Percentiles rank a stretch among this genome's conserved stretches.
phyloP scores from a whole-genome alignment of 92 coral and sea anemone genomes.

The Phymanthus crucifer region DNA sequence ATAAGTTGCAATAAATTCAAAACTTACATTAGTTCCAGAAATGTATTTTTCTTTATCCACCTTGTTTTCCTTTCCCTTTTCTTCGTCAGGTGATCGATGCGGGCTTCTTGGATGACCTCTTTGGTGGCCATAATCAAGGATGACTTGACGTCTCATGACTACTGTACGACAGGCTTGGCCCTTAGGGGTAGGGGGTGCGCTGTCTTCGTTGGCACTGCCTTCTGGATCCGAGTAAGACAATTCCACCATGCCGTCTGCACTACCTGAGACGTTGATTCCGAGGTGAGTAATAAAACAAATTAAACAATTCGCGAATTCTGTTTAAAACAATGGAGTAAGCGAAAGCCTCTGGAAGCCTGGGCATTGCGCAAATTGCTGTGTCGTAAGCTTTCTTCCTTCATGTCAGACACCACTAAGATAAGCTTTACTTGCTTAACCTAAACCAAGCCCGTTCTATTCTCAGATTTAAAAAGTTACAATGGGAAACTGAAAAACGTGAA shows the following conservation, averaged over 20 bases:
- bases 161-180: neutral
- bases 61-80: neutral
- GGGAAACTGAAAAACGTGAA: too few species aligned
- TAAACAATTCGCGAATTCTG: neutral
- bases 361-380: too few species aligned
- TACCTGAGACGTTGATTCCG: neutral
- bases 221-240: constrained; percentile 9
- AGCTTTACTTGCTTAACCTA: too few species aligned
- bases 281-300: neutral
- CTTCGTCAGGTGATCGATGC: neutral
- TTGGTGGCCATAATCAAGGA: constrained; percentile 1
- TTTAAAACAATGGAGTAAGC: too few species aligned
- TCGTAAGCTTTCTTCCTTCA: too few species aligned
- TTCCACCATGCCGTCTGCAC: constrained; percentile 3
- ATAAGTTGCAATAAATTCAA: neutral
- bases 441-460: too few species aligned
- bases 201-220: neutral
- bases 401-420: too few species aligned
- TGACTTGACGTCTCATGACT: constrained; percentile 6
- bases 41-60: neutral
- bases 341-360: too few species aligned
- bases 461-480: too few species aligned
- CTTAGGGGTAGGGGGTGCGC: neutral
- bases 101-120: neutral
- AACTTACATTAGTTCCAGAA: neutral